Evolutionary conservation across 2,113 vertebrate species (phyloP).

Genomic region (Heloderma charlesbogerti): DNA sequence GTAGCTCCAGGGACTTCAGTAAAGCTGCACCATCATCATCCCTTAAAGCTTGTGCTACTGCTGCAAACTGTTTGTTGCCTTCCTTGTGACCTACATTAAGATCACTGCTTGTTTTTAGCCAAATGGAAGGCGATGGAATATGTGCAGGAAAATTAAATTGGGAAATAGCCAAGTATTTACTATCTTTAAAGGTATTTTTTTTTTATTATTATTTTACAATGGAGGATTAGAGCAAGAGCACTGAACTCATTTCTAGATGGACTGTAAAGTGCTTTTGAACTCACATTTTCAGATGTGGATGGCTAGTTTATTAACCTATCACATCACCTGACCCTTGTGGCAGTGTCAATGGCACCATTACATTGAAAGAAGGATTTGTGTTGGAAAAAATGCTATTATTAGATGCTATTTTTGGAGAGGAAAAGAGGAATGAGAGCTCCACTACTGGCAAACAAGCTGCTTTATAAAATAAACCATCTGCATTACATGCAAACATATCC

Average conservation of each 20-base stretch:
- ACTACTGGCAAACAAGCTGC: not conserved
- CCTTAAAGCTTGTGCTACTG: not conserved
- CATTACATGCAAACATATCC: not conserved
- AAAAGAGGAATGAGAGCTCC: constrained; percentile 8
- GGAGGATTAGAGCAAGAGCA: not conserved
- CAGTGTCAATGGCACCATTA: constrained; percentile 37
- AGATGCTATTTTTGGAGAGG: not conserved
- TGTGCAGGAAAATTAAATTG: constrained; percentile 46
- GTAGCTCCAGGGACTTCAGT: constrained; percentile 24
- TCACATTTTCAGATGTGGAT: constrained; percentile 25
- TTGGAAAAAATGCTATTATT: constrained; percentile 8
- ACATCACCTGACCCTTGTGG: not conserved
- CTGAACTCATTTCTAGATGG: constrained; percentile 10
- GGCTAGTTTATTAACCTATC: constrained; percentile 49
- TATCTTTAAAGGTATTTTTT: constrained; percentile 24
- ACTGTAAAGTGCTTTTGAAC: constrained; percentile 7
- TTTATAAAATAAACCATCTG: not conserved
- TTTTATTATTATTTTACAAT: constrained; percentile 2
- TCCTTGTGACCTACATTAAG: constrained; percentile 2
- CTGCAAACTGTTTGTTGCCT: constrained; percentile 28
- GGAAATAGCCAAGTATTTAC: constrained; percentile 38
- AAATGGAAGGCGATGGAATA: constrained; percentile 34
- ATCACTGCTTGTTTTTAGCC: constrained; percentile 23
- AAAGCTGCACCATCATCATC: fast-evolving
- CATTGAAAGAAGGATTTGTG: not conserved